These are phyloP conservation scores for Megamerina dolium DNA, from an alignment of 2,888 invertebrate genomes.

Conservation along the genomic window DNA sequence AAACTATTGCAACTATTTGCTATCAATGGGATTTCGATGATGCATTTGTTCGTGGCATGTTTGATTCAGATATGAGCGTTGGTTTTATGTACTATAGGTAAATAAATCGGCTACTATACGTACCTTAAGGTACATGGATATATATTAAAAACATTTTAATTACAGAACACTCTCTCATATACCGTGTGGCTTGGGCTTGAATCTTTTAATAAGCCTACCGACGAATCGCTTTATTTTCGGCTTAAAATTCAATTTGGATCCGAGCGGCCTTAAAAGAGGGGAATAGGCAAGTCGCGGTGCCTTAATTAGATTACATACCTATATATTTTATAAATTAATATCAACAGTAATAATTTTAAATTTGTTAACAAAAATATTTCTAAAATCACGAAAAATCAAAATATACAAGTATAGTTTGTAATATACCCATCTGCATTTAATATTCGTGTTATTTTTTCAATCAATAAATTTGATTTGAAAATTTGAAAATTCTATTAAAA, in stretches of 20 bases:
- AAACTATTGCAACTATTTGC: conserved; percentile 41
- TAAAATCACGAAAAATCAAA: conserved; percentile 16
- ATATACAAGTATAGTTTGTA: conserved; percentile 13
- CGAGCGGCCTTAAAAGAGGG: conserved; percentile 34
- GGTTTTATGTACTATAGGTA: conserved; percentile 46
- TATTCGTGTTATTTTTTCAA: too few species aligned
- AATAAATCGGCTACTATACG: too few species aligned
- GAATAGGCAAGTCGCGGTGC: conserved; percentile 14
- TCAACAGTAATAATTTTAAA: background rate
- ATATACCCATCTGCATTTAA: too few species aligned
- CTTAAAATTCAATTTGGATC: conserved; percentile 43
- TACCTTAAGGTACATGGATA: too few species aligned
- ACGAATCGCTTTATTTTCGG: conserved; percentile 46
- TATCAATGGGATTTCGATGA: conserved; percentile 46
- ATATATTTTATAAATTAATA: too few species aligned
- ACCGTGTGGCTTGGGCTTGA: conserved; percentile 40
- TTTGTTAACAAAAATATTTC: conserved; percentile 26
- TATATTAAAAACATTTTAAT: conserved; percentile 1
- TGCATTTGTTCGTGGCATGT: conserved; percentile 39
- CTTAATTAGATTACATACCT: too few species aligned
- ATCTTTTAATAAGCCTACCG: conserved; percentile 39
- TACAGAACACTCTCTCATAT: conserved; percentile 34
- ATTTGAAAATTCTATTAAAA: too few species aligned
- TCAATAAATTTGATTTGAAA: too few species aligned
- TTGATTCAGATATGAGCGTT: conserved; percentile 45